Base-by-base conservation (phyloP, 1,140 invertebrate species). In the Eupeodes corollae region DNA sequence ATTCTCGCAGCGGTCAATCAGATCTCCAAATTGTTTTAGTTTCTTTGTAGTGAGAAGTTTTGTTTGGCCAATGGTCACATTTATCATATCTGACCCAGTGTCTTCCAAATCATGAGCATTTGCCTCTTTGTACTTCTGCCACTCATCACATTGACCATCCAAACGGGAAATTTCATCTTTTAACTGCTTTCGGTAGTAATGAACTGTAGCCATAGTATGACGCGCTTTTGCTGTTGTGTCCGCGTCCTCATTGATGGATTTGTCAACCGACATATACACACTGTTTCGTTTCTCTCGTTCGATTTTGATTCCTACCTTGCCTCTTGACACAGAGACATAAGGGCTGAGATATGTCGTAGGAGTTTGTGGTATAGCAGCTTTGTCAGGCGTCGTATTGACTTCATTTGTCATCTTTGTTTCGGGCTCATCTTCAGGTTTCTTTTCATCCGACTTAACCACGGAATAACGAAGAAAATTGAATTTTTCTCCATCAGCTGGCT, bases 61-160 rank as follows among this genome's bases (percentile, higher is more conserved):
- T 0, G 82, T 79, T 57, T 86, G 80, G 0, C 83, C 82, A 30
- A 84, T 71, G 1, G 78, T 74, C 16, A 79, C 74, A 54, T 80
- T 72, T 34, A 87, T 83, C 58, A 78, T 68, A 56, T 80, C 78
- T 30, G 57, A 51, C 18, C 56, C 57, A 9, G 53, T 56, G 3
- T 59, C 58, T 40, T 65, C 56, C 16, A n/a, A 33, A 13, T 48
- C 42, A 42, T 61, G 44, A 42, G 61, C 48, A 18, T 35, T 50
- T 21, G 11, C 16, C 12, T 60, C 52, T 47, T 62, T 60, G 49
- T 73, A 72, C 0, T 33, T 39, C 6, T 62, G 49, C 78, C 78
- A 79, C 16, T 68, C 54, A 0, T 67, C 44, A 45, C 74, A 78
- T 0, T 73, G 32, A 1, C 53, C 53, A 12, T 58, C 55, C 0